These are phyloP conservation scores for Planiliza haematocheilus DNA, from an alignment of 2,113 vertebrate genomes.

Conservation along the genomic window DNA sequence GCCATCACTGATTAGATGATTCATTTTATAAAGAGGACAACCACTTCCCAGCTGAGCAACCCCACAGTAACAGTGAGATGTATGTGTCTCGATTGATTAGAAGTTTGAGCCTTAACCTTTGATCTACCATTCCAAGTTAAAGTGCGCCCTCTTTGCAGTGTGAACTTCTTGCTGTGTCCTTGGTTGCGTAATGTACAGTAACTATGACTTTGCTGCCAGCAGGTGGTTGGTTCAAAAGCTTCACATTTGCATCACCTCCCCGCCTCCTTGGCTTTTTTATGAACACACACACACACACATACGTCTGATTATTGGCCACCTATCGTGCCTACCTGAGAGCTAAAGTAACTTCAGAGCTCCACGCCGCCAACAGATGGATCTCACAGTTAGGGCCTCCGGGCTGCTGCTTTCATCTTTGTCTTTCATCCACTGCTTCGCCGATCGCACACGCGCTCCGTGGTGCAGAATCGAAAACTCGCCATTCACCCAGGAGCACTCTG, in stretches of 20 bases:
- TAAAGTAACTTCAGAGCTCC: slow-evolving; percentile 62
- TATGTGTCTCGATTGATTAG: too few species aligned
- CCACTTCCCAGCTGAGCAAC: too few species aligned
- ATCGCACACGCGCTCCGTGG: slow-evolving; percentile 37
- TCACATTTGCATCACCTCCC: slow-evolving; percentile 15
- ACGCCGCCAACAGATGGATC: slow-evolving; percentile 72
- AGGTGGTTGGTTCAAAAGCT: slow-evolving; percentile 7
- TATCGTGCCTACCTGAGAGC: slow-evolving; percentile 40
- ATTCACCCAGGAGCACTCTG: slow-evolving; percentile 69
- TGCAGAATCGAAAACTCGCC: slow-evolving; percentile 62
- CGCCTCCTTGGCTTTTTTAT: not conserved
- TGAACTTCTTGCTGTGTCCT: too few species aligned
- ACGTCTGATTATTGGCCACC: slow-evolving; percentile 33
- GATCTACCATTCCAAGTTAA: too few species aligned
- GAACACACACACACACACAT: slow-evolving; percentile 29
- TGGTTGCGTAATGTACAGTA: not conserved
- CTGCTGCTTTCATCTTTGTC: slow-evolving; percentile 78
- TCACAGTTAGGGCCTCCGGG: slow-evolving; percentile 62
- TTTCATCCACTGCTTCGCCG: slow-evolving; percentile 65
- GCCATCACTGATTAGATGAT: too few species aligned
- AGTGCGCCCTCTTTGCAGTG: too few species aligned
- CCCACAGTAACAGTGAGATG: too few species aligned
- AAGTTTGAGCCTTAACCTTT: too few species aligned
- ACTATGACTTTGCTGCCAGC: slow-evolving; percentile 20
- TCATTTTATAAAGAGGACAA: too few species aligned